These are phyloP conservation scores for Metridium senile DNA, from an alignment of 92 coral and sea anemone genomes.

Conservation along the genomic window DNA sequence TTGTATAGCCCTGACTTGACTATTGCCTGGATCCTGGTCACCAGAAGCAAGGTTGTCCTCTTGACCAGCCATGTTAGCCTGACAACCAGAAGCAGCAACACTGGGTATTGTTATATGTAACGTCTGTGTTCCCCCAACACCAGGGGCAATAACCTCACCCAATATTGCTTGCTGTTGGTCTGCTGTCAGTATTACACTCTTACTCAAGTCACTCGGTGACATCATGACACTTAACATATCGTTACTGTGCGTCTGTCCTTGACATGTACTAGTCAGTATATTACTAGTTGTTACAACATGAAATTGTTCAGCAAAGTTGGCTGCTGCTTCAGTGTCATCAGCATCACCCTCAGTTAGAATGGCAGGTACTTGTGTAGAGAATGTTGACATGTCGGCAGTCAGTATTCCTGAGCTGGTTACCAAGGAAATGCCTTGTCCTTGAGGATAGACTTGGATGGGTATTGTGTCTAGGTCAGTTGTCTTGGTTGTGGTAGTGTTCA, in stretches of 20 bases:
- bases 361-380: conserved; percentile 88
- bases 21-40: background rate
- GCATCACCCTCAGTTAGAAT: conserved; percentile 95
- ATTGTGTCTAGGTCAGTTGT: conserved; percentile 36
- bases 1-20: conserved; percentile 8
- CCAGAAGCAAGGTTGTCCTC: background rate
- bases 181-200: conserved; percentile 65
- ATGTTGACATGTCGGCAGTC: conserved; percentile 67
- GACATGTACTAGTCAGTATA: conserved; percentile 28
- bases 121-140: conserved; percentile 56
- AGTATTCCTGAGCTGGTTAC: conserved; percentile 63
- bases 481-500: conserved; percentile 9
- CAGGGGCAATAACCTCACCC: conserved; percentile 74
- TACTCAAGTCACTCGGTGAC: conserved; percentile 66
- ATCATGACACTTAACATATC: conserved; percentile 66
- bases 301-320: conserved; percentile 53
- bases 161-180: conserved; percentile 73
- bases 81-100: conserved; percentile 2
- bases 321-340: conserved; percentile 76
- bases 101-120: conserved; percentile 66
- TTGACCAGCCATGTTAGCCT: background rate
- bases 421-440: conserved; percentile 61
- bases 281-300: conserved; percentile 77
- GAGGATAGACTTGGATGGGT: conserved; percentile 73
- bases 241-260: conserved; percentile 29